Evolutionary conservation across 1,140 invertebrate genomes (phyloP), one percentile per base, ranked within the genome.

Genomic region (Ceratina australensis): DNA sequence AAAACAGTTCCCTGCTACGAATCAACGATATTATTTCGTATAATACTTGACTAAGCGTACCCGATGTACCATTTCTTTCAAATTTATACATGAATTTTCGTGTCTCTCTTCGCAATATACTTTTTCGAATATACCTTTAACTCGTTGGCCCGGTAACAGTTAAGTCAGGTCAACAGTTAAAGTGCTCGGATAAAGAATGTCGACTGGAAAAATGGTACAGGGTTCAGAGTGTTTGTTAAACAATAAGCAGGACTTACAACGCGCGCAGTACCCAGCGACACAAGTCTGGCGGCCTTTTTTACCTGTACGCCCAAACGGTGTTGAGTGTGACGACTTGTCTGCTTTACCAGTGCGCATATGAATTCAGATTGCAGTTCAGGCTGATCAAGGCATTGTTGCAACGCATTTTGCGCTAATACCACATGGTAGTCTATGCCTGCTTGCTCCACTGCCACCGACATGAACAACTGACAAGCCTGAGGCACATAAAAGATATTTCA

Each of bases 391-490:
- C 97, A 98, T 87, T 97, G 96, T 89, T 98, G 96, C 60, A 99
- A 93, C 13, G 98, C 96, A 91, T 98, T 98, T 94, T 99, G 98
- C 26, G 97, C 98, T 78, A 99, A 93, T 63, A 97, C 96, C 84
- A 99, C 97, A 89, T 99, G 98, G 91, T 98, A 98, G 92, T 99
- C 98, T 86, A 99, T 98, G 84, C 97, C 97, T 52, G 97, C 96
- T 85, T 98, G 97, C 92, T 99, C 98, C 78, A 99, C 95, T 20
- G 96, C 95, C 80, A 98, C 97, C 20, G 97, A 98, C 94, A 97
- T 98, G 92, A 98, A 99, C 83, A 98, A 93, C 89, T 98, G 97
- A 84, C 97, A 96, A 90, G 97, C 97, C 97, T 98, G 92, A 69
- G 16, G 91, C 92, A 22, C 72, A 79, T 1, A 71, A 56, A 80